phyloP scores from a whole-genome alignment of 2,888 invertebrate genomes.

The Diachrysia chrysitis region DNA sequence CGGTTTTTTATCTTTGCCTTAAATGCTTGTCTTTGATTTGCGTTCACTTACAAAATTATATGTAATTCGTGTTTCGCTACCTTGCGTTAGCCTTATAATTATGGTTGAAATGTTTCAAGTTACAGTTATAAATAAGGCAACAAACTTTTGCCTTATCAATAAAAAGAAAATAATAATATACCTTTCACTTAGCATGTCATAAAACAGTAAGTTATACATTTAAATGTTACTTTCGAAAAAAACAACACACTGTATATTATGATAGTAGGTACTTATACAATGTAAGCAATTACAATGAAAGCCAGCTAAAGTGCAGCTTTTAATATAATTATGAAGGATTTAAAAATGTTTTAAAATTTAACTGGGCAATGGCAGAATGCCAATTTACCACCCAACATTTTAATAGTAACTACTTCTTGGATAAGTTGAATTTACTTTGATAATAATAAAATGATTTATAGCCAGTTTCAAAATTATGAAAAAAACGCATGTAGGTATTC shows the following conservation, averaged over 20 bases:
- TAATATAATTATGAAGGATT: slow-evolving; percentile 41
- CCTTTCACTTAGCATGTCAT: slow-evolving; percentile 16
- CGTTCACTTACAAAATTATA: slow-evolving; percentile 34
- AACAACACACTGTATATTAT: not conserved
- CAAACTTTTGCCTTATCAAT: slow-evolving; percentile 12
- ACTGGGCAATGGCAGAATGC: slow-evolving; percentile 45
- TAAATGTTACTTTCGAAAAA: not conserved
- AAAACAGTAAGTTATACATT: not conserved
- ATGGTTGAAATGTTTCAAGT: slow-evolving; percentile 7
- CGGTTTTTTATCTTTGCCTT: slow-evolving; percentile 40
- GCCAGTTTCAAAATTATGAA: too few relatives aligned
- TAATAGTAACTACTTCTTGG: slow-evolving; percentile 34
- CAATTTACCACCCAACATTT: slow-evolving; percentile 47
- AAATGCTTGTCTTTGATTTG: slow-evolving; percentile 46
- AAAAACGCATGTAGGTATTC: too few relatives aligned
- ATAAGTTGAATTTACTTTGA: not conserved
- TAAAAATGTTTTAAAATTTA: slow-evolving; percentile 39
- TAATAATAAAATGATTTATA: not conserved
- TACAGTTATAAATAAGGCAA: slow-evolving; percentile 3
- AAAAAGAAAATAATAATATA: slow-evolving; percentile 6
- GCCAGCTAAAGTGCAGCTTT: slow-evolving; percentile 35
- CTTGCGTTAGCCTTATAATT: slow-evolving; percentile 31
- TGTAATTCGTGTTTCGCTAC: slow-evolving; percentile 34
- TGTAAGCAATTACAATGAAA: slow-evolving; percentile 20
- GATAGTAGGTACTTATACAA: slow-evolving; percentile 28